phyloP scores from a whole-genome alignment of 2,113 vertebrate genomes.

The Sceloporus undulatus region DNA sequence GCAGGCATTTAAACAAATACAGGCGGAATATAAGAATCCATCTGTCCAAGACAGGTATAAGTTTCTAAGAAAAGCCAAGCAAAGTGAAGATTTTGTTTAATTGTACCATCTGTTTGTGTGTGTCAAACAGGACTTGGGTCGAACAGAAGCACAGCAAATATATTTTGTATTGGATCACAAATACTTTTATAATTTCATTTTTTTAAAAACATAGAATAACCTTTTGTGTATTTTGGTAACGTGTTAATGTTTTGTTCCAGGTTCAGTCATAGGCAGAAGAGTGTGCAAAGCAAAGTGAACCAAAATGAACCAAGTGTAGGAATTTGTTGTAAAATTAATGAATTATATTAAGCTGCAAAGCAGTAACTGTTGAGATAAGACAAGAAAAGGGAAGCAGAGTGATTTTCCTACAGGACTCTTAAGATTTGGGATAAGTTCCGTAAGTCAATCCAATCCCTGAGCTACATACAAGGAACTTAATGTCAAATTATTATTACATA shows the following conservation, averaged over 20 bases:
- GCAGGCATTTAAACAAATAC: constrained; percentile 68
- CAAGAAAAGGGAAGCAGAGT: background rate
- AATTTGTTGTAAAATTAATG: background rate
- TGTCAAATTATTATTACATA: no score
- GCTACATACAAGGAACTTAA: background rate
- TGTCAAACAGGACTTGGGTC: background rate
- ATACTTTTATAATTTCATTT: constrained; percentile 15
- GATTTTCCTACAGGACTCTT: background rate
- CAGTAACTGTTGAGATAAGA: background rate
- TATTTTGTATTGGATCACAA: constrained; percentile 23
- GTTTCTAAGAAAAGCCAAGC: constrained; percentile 54
- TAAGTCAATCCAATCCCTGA: background rate
- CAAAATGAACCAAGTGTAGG: background rate
- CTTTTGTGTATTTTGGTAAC: constrained; percentile 5
- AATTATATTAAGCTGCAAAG: no score
- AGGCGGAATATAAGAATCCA: constrained; percentile 66
- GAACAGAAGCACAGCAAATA: constrained; percentile 20
- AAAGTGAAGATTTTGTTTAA: constrained; percentile 12
- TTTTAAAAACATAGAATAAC: background rate
- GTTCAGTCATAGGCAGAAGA: accelerated
- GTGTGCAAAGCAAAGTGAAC: background rate
- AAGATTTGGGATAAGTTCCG: background rate
- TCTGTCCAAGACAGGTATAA: constrained; percentile 62
- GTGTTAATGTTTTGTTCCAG: background rate
- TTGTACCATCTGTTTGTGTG: background rate